phyloP scores from a whole-genome alignment of 2,113 vertebrate genomes.

The Spheniscus mendiculus region DNA sequence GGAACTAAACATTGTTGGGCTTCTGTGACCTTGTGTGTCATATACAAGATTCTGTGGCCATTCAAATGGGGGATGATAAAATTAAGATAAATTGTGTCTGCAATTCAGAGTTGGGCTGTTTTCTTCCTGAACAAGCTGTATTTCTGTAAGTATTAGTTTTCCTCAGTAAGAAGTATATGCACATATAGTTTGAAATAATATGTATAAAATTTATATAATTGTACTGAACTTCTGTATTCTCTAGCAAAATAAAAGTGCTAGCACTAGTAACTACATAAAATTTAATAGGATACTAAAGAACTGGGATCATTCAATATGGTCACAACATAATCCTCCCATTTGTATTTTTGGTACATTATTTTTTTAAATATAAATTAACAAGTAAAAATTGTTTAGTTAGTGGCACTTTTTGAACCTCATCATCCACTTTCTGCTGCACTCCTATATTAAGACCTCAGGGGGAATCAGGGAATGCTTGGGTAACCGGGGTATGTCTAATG shows the following conservation, averaged over 20 bases:
- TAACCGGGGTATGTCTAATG: neutral
- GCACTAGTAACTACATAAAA: neutral
- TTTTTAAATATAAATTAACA: neutral
- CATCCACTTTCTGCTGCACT: neutral
- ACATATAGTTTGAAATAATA: neutral
- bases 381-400: neutral
- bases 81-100: neutral
- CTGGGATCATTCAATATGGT: neutral
- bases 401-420: neutral
- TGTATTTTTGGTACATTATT: neutral
- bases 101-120: neutral
- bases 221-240: neutral
- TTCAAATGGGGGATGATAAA: neutral
- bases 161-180: neutral
- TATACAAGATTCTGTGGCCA: neutral
- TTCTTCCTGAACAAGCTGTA: neutral
- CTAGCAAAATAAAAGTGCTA: neutral
- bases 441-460: neutral
- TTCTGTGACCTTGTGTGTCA: neutral
- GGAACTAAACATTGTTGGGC: neutral
- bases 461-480: accelerated
- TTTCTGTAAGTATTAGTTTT: neutral
- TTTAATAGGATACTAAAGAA: neutral
- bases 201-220: neutral
- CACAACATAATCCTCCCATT: neutral